A percentile compares a stretch with the other conserved stretches of the same genome.
Evolutionary conservation across 2,888 invertebrate genomes (phyloP).

Genomic region (Monochamus alternatus): DNA sequence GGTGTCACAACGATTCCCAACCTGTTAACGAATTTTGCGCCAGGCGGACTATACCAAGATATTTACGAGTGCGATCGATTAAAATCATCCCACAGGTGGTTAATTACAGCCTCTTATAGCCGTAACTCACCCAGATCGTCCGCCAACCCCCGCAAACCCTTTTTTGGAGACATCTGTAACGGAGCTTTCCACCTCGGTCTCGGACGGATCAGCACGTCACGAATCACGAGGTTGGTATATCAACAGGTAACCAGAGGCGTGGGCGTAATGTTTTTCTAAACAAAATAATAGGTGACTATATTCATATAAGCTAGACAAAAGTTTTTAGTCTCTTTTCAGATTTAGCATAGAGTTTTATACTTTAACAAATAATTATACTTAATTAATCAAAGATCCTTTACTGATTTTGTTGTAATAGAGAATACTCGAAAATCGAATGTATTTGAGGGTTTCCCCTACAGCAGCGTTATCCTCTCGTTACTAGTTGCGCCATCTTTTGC

Average conservation of each 20-base stretch:
- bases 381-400: too few relatives aligned
- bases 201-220: not conserved
- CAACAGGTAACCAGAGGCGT: conserved; percentile 8
- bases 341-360: too few relatives aligned
- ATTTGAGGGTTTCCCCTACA: too few relatives aligned
- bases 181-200: conserved; percentile 10
- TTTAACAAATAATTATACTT: too few relatives aligned
- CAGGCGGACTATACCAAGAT: not conserved
- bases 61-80: not conserved
- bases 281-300: too few relatives aligned
- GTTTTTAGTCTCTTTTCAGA: too few relatives aligned
- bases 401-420: too few relatives aligned
- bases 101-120: conserved; percentile 8
- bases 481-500: too few relatives aligned
- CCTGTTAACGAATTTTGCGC: not conserved
- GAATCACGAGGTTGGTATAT: not conserved
- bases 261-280: too few relatives aligned
- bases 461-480: too few relatives aligned
- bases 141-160: conserved; percentile 14
- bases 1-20: not conserved
- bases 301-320: too few relatives aligned
- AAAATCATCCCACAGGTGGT: not conserved
- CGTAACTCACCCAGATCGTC: conserved; percentile 1
- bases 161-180: conserved; percentile 13
- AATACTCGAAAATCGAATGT: too few relatives aligned